Conservation (phyloP, 1,140 invertebrate genomes). For the Drosophila micromelanica region DNA sequence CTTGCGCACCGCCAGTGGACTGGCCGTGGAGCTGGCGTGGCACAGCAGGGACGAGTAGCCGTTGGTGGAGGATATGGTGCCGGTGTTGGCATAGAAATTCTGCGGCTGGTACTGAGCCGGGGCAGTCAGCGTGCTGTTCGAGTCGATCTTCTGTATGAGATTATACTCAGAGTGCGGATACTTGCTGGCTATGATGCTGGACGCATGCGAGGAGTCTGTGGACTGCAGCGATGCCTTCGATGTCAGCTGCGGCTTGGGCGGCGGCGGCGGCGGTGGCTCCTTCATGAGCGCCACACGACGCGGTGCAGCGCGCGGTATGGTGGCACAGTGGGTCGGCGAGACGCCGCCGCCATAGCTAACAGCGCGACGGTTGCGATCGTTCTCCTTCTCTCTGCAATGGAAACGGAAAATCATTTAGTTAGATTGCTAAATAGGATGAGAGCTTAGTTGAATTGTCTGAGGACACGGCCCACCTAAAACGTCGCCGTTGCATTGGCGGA, state of each 20-base stretch:
- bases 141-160: conserved; percentile 81
- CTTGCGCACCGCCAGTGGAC: conserved; percentile 77
- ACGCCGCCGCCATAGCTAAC: conserved; percentile 69
- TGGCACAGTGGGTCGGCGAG: conserved; percentile 60
- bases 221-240: conserved; percentile 64
- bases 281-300: conserved; percentile 79
- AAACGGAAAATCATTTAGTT: background rate
- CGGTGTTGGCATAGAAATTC: conserved; percentile 78
- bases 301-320: conserved; percentile 77
- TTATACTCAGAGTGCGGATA: conserved; percentile 82
- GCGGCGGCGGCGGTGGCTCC: conserved; percentile 80
- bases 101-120: conserved; percentile 77
- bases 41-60: conserved; percentile 80
- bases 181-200: conserved; percentile 66
- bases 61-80: conserved; percentile 63
- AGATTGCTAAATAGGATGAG: background rate
- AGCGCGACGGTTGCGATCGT: conserved; percentile 80
- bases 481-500: conserved; percentile 70
- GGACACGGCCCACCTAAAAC: conserved; percentile 58
- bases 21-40: conserved; percentile 73
- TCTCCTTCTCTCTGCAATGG: conserved; percentile 78
- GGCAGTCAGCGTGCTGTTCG: conserved; percentile 72
- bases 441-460: background rate
- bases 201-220: conserved; percentile 43
- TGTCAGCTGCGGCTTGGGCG: conserved; percentile 72